A percentile compares a stretch with the other conserved stretches of the same genome.
These are phyloP conservation scores for Aleiodes alternator DNA, from an alignment of 2,888 invertebrate genomes.

Conservation along the genomic window DNA sequence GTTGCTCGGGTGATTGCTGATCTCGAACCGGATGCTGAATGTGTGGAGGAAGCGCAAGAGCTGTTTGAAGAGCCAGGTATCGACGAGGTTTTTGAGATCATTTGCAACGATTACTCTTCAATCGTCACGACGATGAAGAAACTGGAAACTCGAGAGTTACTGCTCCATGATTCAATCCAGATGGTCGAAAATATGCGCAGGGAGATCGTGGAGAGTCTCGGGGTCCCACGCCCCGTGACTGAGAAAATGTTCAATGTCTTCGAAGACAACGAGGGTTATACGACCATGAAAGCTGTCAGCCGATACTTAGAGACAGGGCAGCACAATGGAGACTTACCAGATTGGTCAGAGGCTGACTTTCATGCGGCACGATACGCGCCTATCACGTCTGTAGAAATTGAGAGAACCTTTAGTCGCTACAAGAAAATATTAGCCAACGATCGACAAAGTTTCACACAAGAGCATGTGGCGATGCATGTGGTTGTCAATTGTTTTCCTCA, in stretches of 20 bases:
- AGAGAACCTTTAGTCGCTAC: neutral
- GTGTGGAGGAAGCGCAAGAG: neutral
- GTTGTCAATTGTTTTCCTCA: neutral
- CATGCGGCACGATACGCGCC: neutral
- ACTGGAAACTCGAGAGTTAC: neutral
- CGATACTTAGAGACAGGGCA: neutral
- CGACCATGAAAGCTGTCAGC: neutral
- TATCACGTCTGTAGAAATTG: neutral
- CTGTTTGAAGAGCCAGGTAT: neutral
- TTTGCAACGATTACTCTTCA: neutral
- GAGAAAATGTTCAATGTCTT: constrained; percentile 1
- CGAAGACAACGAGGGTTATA: neutral
- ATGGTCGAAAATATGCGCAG: no score
- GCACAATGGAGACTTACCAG: neutral
- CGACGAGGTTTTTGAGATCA: neutral
- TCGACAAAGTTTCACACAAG: neutral
- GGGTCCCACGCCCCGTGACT: no score
- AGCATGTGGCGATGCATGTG: neutral
- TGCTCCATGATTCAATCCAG: neutral
- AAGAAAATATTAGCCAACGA: constrained; percentile 3
- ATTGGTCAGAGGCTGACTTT: neutral
- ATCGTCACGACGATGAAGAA: neutral
- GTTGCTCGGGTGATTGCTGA: neutral
- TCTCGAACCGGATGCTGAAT: neutral
- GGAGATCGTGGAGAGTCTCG: no score